These are phyloP conservation scores for Adoxophyes honmai DNA, from an alignment of 1,140 invertebrate genomes.

Conservation along the genomic window DNA sequence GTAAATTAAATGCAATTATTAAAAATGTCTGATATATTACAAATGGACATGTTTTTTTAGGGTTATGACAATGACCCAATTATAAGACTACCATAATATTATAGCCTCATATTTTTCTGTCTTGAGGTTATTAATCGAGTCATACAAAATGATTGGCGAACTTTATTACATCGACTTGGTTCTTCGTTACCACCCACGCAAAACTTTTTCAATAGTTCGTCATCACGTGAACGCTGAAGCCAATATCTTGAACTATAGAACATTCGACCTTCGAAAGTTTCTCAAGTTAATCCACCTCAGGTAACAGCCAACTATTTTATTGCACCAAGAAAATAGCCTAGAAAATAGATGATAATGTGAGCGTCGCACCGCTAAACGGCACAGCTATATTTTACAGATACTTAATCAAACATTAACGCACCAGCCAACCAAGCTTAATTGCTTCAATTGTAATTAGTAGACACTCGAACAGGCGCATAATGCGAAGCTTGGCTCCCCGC, in stretches of 20 bases:
- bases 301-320: constrained; percentile 1
- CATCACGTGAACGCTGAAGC: too few species aligned
- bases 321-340: constrained; percentile 1
- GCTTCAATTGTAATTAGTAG: constrained; percentile 14
- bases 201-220: too few species aligned
- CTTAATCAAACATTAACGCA: constrained; percentile 6
- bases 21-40: too few species aligned
- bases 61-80: too few species aligned
- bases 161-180: too few species aligned
- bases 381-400: constrained; percentile 2
- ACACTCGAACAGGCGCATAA: constrained; percentile 2
- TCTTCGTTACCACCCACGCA: too few species aligned
- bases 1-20: too few species aligned
- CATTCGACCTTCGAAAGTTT: neutral
- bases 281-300: neutral
- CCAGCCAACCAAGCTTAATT: constrained; percentile 13
- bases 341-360: neutral
- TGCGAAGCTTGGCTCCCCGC: neutral
- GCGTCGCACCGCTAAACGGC: neutral
- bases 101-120: too few species aligned
- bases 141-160: too few species aligned
- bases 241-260: neutral
- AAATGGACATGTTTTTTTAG: too few species aligned
- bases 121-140: too few species aligned
- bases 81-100: too few species aligned